phyloP scores from a whole-genome alignment of 2,113 vertebrate species.

The Pelobates fuscus region DNA sequence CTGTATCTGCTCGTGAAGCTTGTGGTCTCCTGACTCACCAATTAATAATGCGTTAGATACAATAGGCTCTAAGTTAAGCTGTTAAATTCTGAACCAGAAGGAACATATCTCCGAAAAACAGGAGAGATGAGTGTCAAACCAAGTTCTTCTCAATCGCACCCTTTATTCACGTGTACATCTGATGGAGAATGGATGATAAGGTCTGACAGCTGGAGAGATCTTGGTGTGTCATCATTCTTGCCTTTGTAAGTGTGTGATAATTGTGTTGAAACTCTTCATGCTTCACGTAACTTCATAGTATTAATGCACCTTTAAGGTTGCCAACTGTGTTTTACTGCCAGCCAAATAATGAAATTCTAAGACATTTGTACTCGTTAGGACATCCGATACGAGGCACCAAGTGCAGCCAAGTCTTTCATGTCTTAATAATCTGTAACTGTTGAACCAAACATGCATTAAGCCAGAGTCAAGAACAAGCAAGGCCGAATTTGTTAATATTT shows the following conservation, averaged over 20 bases:
- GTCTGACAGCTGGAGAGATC: conserved; percentile 47
- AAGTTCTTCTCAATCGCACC: conserved; percentile 12
- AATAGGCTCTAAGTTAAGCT: conserved; percentile 65
- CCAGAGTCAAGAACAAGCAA: conserved; percentile 1
- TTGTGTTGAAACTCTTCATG: conserved; percentile 25
- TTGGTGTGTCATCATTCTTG: neutral
- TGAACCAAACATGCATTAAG: neutral
- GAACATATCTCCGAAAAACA: neutral
- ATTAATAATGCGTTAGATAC: conserved; percentile 60
- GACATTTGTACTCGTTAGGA: conserved; percentile 28
- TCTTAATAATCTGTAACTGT: neutral
- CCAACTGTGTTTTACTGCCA: conserved; percentile 15
- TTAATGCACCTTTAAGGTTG: conserved; percentile 28
- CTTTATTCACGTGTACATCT: conserved; percentile 31
- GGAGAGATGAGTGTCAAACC: neutral
- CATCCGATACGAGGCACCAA: conserved; percentile 22
- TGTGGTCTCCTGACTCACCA: conserved; percentile 73
- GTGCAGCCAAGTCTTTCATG: conserved; percentile 29
- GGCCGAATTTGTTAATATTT: neutral
- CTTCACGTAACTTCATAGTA: conserved; percentile 32
- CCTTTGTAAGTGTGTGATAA: neutral
- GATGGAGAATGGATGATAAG: conserved; percentile 24
- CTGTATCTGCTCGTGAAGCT: conserved; percentile 57
- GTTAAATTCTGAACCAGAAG: conserved; percentile 42
- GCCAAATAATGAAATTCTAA: conserved; percentile 28